A percentile compares a stretch with the other conserved stretches of the same genome.
Evolutionary conservation across 2,113 vertebrate genomes (phyloP).

Genomic region (Columba janthina): DNA sequence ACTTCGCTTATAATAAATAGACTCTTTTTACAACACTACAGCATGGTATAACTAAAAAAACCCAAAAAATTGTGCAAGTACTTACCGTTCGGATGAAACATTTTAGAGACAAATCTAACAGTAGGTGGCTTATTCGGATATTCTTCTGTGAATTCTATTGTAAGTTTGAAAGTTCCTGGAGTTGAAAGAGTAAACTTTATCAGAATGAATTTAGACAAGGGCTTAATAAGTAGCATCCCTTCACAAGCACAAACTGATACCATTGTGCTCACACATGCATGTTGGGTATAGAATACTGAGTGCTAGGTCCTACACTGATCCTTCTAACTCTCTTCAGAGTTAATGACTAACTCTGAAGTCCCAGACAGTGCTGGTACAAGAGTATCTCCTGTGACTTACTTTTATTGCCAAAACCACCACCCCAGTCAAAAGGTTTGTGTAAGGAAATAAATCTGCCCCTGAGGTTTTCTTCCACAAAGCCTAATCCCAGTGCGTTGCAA

Average conservation of each 20-base stretch:
- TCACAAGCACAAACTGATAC: not conserved
- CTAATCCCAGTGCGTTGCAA: not conserved
- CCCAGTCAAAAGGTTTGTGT: not conserved
- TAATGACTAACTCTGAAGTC: not conserved
- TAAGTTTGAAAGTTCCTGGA: conserved; percentile 98
- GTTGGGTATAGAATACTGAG: not conserved
- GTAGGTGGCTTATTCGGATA: conserved; percentile 99
- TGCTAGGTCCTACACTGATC: not conserved
- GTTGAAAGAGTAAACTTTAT: conserved; percentile 37
- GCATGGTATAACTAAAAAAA: not conserved
- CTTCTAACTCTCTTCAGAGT: not conserved
- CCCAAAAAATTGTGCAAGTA: not conserved
- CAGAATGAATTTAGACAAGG: not conserved
- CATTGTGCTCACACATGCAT: not conserved
- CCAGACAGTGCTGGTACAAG: not conserved
- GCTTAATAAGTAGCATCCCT: not conserved
- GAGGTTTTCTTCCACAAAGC: not conserved
- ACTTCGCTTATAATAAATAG: not conserved
- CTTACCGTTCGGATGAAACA: conserved; percentile 99
- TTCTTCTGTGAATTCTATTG: conserved; percentile 99
- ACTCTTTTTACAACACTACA: not conserved
- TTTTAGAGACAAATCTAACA: conserved; percentile 99
- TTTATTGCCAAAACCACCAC: not conserved
- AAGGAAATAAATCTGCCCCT: not conserved
- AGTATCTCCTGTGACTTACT: not conserved